Base-by-base conservation (phyloP, 2,888 invertebrate species). In the Anthoptus insignis region DNA sequence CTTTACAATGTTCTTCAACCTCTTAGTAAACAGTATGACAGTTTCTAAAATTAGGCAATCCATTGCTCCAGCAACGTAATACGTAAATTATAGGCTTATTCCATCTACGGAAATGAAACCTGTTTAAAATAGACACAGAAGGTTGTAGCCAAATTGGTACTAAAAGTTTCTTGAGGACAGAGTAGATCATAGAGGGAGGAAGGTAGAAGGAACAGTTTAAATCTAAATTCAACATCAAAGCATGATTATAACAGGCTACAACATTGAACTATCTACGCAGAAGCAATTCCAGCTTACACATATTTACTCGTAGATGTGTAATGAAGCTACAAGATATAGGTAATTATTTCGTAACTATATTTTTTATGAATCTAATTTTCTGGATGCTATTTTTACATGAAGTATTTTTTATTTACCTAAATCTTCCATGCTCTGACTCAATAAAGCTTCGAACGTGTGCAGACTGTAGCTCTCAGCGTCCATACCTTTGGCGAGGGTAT, bases 381-480 rank as follows among this genome's bases (percentile, higher is more conserved):
- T 59, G 45, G 27, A 32, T 63, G 49, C 63, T 57, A 63, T 32
- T 49, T 19, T 56, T 56, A 63, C 63, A 63, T 63, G 63, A 63
- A 57, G 63, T 63, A 63, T 63, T 63, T 63, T 61, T 63, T 63
- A 63, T 88, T 86, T 85, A 97, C 97, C 98, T 90, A 98, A 94
- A 93, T 98, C 98, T 89, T 98, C 98, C 98, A 98, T 98, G 91
- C 98, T 98, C 90, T 98, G 98, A 59, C 98, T 97, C 69, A 98
- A 94, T 68, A 98, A 93, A 64, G 98, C 98, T 90, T 98, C 98
- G 81, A 98, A 98, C 0, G 98, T 98, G 83, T 98, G 98, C 74
- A 98, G 93, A 84, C 98, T 98, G 89, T 98, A 98, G 84, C 98
- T 98, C 89, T 98, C 98, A 7, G 98, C 98, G 80, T 98, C 98